phyloP scores from a whole-genome alignment of 2,797 vertebrate species.

The Sphaeramia orbicularis region DNA sequence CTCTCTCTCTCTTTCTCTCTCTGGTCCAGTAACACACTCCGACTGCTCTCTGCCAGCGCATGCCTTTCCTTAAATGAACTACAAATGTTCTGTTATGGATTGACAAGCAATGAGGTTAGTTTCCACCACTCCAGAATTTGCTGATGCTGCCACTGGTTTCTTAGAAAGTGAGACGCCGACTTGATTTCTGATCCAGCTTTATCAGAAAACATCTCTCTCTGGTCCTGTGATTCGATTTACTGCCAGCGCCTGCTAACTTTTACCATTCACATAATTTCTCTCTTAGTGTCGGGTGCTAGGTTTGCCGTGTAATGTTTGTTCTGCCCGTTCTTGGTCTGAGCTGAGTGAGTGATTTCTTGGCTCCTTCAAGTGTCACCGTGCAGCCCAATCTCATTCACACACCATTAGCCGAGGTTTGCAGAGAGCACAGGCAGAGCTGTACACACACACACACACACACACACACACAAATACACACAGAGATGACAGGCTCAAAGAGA shows the following conservation, averaged over 20 bases:
- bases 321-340: slow-evolving; percentile 43
- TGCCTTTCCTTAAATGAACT: slow-evolving; percentile 75
- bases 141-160: slow-evolving; percentile 43
- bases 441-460: no score
- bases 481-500: slow-evolving; percentile 13
- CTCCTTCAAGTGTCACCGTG: slow-evolving; percentile 46
- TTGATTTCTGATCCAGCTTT: slow-evolving; percentile 14
- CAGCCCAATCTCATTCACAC: slow-evolving; percentile 44
- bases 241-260: slow-evolving; percentile 2
- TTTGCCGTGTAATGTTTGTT: slow-evolving; percentile 6
- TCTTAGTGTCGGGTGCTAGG: slow-evolving; percentile 22
- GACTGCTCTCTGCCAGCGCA: slow-evolving; percentile 41
- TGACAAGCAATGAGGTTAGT: slow-evolving; percentile 39
- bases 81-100: slow-evolving; percentile 55
- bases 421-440: slow-evolving; percentile 18
- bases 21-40: slow-evolving; percentile 14
- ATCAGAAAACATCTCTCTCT: slow-evolving; percentile 19
- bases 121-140: slow-evolving; percentile 50
- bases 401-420: slow-evolving; percentile 36
- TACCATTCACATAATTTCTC: slow-evolving; percentile 27
- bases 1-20: no score
- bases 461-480: slow-evolving; percentile 34
- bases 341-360: slow-evolving; percentile 45
- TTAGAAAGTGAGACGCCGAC: slow-evolving; percentile 25
- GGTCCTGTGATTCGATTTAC: neutral